phyloP scores from a whole-genome alignment of 2,113 vertebrate genomes.

The Sturnus vulgaris region DNA sequence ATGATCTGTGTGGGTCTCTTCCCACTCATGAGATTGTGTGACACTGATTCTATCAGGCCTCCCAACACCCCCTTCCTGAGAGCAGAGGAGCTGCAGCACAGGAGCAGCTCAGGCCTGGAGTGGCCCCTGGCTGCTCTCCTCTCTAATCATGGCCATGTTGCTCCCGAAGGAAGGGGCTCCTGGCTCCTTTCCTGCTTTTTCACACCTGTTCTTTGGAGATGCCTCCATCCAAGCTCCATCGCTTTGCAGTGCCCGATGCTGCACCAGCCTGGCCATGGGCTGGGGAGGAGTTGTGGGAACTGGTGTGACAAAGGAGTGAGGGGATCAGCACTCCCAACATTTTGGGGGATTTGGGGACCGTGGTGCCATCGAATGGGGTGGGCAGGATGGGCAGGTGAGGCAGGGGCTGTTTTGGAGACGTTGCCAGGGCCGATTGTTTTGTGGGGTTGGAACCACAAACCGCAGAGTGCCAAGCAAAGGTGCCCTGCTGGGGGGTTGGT shows the following conservation, averaged over 20 bases:
- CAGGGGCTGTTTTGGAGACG: slow-evolving; percentile 1
- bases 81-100: neutral
- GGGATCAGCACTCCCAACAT: rapidly evolving
- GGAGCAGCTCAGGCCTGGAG: neutral
- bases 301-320: rapidly evolving
- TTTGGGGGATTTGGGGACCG: rapidly evolving
- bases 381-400: neutral
- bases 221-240: neutral
- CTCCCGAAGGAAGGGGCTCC: neutral
- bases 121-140: neutral
- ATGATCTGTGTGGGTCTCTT: neutral
- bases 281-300: neutral
- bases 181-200: neutral
- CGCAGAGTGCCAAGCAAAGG: neutral
- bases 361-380: rapidly evolving
- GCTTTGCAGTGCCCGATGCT: rapidly evolving
- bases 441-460: slow-evolving; percentile 56
- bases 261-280: neutral
- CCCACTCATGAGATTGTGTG: neutral
- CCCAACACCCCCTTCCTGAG: neutral
- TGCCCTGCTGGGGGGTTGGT: neutral
- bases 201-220: neutral
- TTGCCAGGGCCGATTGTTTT: slow-evolving; percentile 26
- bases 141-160: rapidly evolving
- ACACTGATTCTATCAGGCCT: neutral